Evolutionary conservation across 2,797 vertebrate genomes (phyloP), one percentile per base, ranked within the genome.

Genomic region (Clamator glandarius): DNA sequence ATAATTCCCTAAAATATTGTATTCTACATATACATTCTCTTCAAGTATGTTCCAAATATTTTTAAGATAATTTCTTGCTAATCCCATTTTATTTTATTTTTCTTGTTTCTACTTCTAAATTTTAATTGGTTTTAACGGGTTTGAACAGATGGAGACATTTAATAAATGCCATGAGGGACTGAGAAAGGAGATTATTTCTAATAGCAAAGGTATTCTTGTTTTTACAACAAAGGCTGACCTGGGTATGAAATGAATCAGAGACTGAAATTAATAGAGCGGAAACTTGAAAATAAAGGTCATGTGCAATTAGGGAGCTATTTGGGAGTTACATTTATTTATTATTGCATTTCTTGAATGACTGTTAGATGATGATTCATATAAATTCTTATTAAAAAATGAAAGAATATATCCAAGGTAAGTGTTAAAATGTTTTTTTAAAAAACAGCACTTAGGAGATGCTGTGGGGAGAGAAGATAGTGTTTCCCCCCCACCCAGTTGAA

Each of bases 301-400:
- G 51, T 36, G 44, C 50, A 96, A 92, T 83, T 80, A 83, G 33
- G 57, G 29, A 90, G 68, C 93, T 70, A 62, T 63, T 83, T 39
- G 35, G 29, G 17, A 61, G 50, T 67, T 97, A 83, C 90, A 97
- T 96, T 96, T 96, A 83, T 84, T 95, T 96, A 89, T 87, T 21
- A 54, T 90, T 90, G n/a, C 66, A 67, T 87, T 35, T 95, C 78
- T 95, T 44, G 94, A 89, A 87, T 81, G 62, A 84, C 72, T 81
- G 74, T 52, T 75, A 74, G 75, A 50, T 93, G 96, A 95, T 64
- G 29, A 84, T 93, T 77, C 39, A 81, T 91, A 75, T 59, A 94
- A 96, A 94, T 84, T 78, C 66, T 73, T 92, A 51, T 86, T 96
- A 17, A 85, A 75, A 79, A 96, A 94, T 61, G 61, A 77, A 94